Evolutionary conservation across 2,888 invertebrate species (phyloP).

Genomic region (Halictus ligatus): DNA sequence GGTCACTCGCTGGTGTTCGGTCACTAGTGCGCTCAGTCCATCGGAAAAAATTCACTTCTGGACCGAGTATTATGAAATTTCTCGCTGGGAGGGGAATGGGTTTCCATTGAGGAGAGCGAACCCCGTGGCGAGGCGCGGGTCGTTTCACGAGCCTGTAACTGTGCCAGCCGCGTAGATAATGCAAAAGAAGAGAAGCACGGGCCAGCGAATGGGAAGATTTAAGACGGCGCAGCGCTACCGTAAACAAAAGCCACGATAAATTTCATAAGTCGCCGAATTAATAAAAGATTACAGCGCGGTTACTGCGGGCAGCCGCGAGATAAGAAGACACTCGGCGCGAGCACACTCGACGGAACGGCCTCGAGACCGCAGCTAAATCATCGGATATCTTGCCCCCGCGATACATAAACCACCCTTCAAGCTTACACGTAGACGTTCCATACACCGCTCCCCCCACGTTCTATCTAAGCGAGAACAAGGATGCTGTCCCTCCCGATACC

Average conservation of each 20-base stretch:
- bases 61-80: constrained; percentile 6
- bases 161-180: constrained; percentile 60
- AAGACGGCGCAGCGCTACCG: constrained; percentile 74
- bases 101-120: background rate
- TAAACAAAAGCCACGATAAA: constrained; percentile 84
- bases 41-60: background rate
- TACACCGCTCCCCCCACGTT: constrained; percentile 51
- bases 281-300: constrained; percentile 84
- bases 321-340: constrained; percentile 74
- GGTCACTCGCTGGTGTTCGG: background rate
- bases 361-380: constrained; percentile 83
- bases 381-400: constrained; percentile 84
- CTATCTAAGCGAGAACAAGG: constrained; percentile 63
- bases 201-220: constrained; percentile 73
- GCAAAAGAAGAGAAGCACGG: constrained; percentile 62
- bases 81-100: background rate
- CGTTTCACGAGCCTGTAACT: constrained; percentile 26
- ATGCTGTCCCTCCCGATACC: constrained; percentile 51
- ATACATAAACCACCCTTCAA: constrained; percentile 84
- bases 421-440: constrained; percentile 80
- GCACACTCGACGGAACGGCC: constrained; percentile 70
- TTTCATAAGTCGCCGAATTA: constrained; percentile 84
- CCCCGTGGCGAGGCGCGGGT: constrained; percentile 1
- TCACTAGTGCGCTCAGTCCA: too few relatives aligned
- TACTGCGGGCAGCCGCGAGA: constrained; percentile 78